A percentile compares a stretch with the other conserved stretches of the same genome.
Evolutionary conservation across 2,113 vertebrate genomes (phyloP).

Genomic region (Rattus rattus): DNA sequence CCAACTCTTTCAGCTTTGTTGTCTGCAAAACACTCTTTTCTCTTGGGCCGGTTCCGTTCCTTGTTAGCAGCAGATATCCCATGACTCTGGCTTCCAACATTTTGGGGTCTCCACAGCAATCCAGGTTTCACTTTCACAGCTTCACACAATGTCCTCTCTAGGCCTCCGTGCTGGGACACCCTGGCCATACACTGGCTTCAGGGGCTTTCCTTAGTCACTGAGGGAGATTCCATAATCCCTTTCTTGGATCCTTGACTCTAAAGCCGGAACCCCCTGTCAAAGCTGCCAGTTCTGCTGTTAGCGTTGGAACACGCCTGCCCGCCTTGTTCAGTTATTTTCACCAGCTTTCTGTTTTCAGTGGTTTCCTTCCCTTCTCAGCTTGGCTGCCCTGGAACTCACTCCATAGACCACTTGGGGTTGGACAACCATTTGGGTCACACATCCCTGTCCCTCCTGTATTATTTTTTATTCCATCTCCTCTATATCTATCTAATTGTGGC

Average conservation of each 20-base stretch:
- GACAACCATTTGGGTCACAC: background rate
- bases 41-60: no score
- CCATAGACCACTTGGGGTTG: background rate
- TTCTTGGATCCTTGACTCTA: background rate
- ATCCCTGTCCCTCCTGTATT: background rate
- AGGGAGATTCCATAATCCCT: no score
- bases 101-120: no score
- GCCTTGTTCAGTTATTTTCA: background rate
- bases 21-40: no score
- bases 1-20: no score
- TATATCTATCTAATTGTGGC: background rate
- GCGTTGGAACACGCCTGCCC: background rate
- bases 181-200: no score
- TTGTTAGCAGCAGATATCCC: no score
- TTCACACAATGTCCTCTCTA: no score
- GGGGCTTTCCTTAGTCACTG: no score
- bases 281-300: background rate
- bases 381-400: background rate
- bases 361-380: background rate
- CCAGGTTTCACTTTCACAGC: no score
- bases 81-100: no score
- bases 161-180: no score
- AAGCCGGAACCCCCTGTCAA: background rate
- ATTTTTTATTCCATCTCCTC: background rate
- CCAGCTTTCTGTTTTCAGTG: background rate